Conservation (phyloP, 2,113 vertebrate genomes). For the Chamaea fasciata region DNA sequence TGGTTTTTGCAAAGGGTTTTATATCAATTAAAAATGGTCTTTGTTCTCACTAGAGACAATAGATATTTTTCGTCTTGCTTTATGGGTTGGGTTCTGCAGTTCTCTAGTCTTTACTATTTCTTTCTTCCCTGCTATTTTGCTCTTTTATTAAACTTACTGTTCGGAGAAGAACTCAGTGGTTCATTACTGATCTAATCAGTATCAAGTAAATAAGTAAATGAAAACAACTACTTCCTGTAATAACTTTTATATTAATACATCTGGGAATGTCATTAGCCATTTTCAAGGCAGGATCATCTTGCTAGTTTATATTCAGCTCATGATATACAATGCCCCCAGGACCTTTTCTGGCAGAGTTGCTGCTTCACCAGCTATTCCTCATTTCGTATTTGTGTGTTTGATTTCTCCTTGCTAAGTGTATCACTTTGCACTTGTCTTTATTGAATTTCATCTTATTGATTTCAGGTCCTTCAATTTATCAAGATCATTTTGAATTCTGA, state of each 20-base stretch:
- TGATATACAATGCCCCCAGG: neutral
- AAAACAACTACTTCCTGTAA: neutral
- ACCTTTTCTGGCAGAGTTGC: slow-evolving; percentile 3
- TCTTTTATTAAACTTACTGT: neutral
- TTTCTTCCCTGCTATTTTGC: neutral
- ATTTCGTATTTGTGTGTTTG: slow-evolving; percentile 33
- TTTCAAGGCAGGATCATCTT: neutral
- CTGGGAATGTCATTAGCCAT: neutral
- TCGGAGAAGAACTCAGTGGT: neutral
- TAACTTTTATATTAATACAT: neutral
- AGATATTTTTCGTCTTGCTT: neutral
- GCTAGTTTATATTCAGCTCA: slow-evolving; percentile 24
- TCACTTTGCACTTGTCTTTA: slow-evolving; percentile 43
- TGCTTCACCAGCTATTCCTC: slow-evolving; percentile 43
- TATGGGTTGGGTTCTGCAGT: neutral
- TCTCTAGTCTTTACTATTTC: neutral
- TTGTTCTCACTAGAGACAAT: neutral
- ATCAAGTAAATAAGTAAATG: neutral
- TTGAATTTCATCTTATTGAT: slow-evolving; percentile 55
- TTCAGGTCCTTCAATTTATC: slow-evolving; percentile 31
- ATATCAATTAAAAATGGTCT: neutral
- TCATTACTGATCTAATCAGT: neutral
- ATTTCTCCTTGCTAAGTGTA: slow-evolving; percentile 48
- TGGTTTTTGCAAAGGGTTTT: neutral
- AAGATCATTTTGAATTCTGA: slow-evolving; percentile 30